phyloP scores from a whole-genome alignment of 2,888 invertebrate genomes.

The Rotaria sp. region DNA sequence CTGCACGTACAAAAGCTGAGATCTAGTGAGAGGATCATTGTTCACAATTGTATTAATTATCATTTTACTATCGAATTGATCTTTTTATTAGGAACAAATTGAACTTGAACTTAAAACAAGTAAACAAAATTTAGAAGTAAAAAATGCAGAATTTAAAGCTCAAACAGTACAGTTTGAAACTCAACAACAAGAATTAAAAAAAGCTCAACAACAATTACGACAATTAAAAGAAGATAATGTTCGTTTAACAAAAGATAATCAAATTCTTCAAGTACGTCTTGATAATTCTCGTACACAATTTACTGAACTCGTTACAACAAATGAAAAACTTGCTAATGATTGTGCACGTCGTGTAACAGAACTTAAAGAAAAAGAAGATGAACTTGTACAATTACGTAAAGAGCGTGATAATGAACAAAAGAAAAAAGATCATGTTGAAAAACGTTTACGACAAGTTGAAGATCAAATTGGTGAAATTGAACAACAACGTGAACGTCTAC shows the following conservation, averaged over 20 bases:
- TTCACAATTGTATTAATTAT: too few species aligned
- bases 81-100: constrained; percentile 57
- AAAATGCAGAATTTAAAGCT: constrained; percentile 58
- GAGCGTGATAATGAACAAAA: constrained; percentile 55
- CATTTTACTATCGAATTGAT: too few species aligned
- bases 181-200: constrained; percentile 50
- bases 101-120: constrained; percentile 60
- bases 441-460: constrained; percentile 52
- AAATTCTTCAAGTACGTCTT: constrained; percentile 17
- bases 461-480: constrained; percentile 54
- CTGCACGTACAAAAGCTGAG: too few species aligned
- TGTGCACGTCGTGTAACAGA: constrained; percentile 51
- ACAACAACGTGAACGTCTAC: constrained; percentile 49
- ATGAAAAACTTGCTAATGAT: constrained; percentile 51
- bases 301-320: constrained; percentile 50
- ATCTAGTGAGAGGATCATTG: too few species aligned
- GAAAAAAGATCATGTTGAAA: constrained; percentile 60
- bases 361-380: constrained; percentile 56
- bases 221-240: constrained; percentile 42
- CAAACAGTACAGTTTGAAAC: constrained; percentile 50
- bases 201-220: constrained; percentile 42
- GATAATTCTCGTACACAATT: constrained; percentile 49
- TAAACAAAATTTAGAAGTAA: constrained; percentile 55
- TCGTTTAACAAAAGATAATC: constrained; percentile 52
- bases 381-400: constrained; percentile 50